Evolutionary conservation across 1,140 invertebrate genomes (phyloP).

Genomic region (Homarus americanus): DNA sequence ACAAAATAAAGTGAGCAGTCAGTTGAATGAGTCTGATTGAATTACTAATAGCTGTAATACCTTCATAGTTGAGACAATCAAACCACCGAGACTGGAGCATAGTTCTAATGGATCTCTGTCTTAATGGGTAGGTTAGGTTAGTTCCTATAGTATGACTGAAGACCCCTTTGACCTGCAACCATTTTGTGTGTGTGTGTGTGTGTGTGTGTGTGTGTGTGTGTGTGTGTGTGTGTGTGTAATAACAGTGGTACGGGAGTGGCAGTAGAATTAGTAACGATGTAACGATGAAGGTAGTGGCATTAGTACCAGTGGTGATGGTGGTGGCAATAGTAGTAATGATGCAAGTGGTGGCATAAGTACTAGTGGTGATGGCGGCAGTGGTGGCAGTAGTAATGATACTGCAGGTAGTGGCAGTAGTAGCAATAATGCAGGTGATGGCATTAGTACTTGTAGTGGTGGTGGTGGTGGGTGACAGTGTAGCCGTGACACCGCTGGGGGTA

Average conservation of each 20-base stretch:
- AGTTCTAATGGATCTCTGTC: no score
- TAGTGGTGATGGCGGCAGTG: neutral
- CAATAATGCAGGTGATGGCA: no score
- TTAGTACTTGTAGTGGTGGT: no score
- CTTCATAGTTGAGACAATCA: no score
- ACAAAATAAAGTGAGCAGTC: no score
- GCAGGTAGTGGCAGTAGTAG: neutral
- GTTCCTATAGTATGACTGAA: no score
- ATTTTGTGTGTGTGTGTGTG: neutral
- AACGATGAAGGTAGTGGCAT: neutral
- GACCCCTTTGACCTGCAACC: no score
- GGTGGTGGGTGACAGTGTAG: neutral
- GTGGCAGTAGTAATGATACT: neutral
- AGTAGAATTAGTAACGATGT: neutral
- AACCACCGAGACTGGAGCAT: no score
- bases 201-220: constrained; percentile 17
- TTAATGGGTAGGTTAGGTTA: no score
- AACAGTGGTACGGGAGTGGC: neutral
- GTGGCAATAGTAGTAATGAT: neutral
- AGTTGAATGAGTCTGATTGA: no score
- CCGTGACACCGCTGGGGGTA: neutral
- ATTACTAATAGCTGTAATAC: no score
- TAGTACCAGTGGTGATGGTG: neutral
- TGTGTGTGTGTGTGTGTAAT: constrained; percentile 3
- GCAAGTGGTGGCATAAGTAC: neutral